Evolutionary conservation across 2,888 invertebrate genomes (phyloP).

Genomic region (Drosophila koepferae): DNA sequence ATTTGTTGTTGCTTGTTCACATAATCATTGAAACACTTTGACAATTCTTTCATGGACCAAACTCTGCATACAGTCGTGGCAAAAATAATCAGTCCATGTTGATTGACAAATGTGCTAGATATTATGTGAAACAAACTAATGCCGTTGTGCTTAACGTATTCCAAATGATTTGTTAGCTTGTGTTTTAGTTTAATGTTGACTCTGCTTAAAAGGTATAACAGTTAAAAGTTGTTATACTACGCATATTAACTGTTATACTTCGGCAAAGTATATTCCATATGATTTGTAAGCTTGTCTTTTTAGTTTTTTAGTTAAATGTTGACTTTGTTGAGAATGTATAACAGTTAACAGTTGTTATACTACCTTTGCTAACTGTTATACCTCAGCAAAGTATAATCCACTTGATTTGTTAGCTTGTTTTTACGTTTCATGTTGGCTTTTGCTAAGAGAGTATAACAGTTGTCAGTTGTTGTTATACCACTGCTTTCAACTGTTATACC

Average conservation of each 20-base stretch:
- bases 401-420: background rate
- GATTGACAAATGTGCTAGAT: slow-evolving; percentile 24
- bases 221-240: slow-evolving; percentile 27
- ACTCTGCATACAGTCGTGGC: background rate
- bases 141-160: slow-evolving; percentile 79
- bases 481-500: slow-evolving; percentile 4
- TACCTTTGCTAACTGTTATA: background rate
- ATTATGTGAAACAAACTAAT: slow-evolving; percentile 49
- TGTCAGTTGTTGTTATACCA: background rate
- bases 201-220: slow-evolving; percentile 13
- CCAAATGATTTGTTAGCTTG: slow-evolving; percentile 55
- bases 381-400: background rate
- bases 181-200: background rate
- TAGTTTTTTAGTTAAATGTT: background rate
- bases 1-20: slow-evolving; percentile 44
- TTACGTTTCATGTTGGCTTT: background rate
- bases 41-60: slow-evolving; percentile 17
- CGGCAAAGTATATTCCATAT: background rate
- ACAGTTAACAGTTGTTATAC: slow-evolving; percentile 5
- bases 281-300: background rate
- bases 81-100: slow-evolving; percentile 9
- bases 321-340: background rate
- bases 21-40: slow-evolving; percentile 31
- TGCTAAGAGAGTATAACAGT: background rate
- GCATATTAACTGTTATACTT: slow-evolving; percentile 1